Percentiles rank a stretch among this genome's conserved stretches.
Evolutionary conservation across 92 coral and sea anemone genomes (phyloP).

Genomic region (Epizoanthus scotinus): DNA sequence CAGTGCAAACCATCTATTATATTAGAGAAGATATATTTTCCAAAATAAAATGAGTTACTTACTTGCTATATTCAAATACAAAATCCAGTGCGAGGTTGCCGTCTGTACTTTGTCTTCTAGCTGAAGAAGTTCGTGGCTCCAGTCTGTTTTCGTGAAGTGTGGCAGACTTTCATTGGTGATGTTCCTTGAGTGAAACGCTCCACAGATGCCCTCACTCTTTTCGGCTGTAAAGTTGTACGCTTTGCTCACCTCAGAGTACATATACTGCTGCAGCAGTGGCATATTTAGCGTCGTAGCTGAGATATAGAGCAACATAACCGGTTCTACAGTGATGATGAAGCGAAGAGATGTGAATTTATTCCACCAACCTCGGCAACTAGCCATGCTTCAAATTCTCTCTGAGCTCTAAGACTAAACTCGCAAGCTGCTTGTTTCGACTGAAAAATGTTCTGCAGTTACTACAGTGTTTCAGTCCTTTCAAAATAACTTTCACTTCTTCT

Average conservation of each 20-base stretch:
- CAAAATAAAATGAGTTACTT: slow-evolving; percentile 25
- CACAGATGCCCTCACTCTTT: slow-evolving; percentile 40
- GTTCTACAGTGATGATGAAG: slow-evolving; percentile 48
- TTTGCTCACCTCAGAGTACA: slow-evolving; percentile 45
- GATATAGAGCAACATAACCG: slow-evolving; percentile 34
- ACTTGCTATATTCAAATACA: slow-evolving; percentile 54
- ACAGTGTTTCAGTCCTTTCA: too few species aligned
- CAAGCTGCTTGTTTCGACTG: too few species aligned
- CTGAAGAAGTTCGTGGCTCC: background rate
- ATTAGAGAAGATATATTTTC: too few species aligned
- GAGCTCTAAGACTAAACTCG: too few species aligned
- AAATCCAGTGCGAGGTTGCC: slow-evolving; percentile 55
- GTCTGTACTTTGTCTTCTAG: slow-evolving; percentile 60
- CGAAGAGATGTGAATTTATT: slow-evolving; percentile 4
- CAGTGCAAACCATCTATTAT: too few species aligned
- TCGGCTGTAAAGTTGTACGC: slow-evolving; percentile 46
- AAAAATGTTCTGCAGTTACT: too few species aligned
- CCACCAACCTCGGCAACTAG: slow-evolving; percentile 3
- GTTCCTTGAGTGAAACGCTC: background rate
- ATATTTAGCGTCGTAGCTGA: slow-evolving; percentile 31
- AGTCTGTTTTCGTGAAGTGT: background rate
- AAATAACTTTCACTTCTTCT: too few species aligned
- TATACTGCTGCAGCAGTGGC: slow-evolving; percentile 55
- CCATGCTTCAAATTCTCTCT: background rate
- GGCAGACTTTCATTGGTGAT: slow-evolving; percentile 15